Evolutionary conservation across 2,113 vertebrate species (phyloP).

Genomic region (Dipodomys ordii): DNA sequence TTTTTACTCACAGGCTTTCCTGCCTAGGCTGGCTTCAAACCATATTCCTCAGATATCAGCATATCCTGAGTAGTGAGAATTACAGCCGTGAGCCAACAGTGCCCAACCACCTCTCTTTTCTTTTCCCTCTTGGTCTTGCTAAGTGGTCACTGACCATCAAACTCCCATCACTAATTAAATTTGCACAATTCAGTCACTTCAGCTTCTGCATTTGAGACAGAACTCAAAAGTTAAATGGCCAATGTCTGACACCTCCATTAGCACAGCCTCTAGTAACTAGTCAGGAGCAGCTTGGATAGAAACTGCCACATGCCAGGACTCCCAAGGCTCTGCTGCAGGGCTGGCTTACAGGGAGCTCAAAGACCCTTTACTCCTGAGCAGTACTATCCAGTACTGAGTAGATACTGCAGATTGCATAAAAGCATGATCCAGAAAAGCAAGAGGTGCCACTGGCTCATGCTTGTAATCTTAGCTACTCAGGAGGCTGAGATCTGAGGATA

Average conservation of each 20-base stretch:
- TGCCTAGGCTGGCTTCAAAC: too few relatives aligned
- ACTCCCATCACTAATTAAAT: constrained; percentile 40
- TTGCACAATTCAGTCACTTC: not conserved
- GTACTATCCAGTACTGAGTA: not conserved
- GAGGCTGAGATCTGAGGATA: too few relatives aligned
- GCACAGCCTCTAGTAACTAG: not conserved
- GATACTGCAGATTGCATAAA: not conserved
- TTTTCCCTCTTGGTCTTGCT: not conserved
- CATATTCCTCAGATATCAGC: too few relatives aligned
- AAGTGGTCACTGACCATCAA: not conserved
- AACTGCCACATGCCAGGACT: not conserved
- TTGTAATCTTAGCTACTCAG: too few relatives aligned
- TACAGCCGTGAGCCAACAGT: too few relatives aligned
- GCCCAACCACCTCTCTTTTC: too few relatives aligned
- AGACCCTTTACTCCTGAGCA: not conserved
- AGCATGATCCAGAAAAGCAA: not conserved
- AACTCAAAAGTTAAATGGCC: constrained; percentile 45
- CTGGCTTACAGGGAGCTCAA: not conserved
- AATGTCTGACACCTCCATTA: constrained; percentile 11
- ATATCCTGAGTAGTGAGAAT: too few relatives aligned
- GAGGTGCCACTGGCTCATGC: not conserved
- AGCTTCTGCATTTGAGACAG: not conserved
- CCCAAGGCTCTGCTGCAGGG: not conserved
- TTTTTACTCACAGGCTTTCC: too few relatives aligned
- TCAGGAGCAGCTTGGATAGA: not conserved